phyloP scores from a whole-genome alignment of 2,113 vertebrate genomes.

The Pterocles burchelli region DNA sequence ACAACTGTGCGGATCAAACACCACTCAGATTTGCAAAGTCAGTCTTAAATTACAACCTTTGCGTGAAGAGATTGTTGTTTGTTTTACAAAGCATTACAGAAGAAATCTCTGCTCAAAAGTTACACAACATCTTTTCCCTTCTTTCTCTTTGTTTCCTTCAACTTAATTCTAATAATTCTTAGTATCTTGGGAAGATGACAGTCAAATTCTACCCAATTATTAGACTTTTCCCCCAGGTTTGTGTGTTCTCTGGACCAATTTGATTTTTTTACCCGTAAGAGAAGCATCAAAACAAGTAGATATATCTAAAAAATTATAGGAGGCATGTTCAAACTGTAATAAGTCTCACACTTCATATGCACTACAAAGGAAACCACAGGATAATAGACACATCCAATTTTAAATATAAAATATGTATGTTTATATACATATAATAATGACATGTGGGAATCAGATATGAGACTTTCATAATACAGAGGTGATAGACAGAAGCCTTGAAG shows the following conservation, averaged over 20 bases:
- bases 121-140: background rate
- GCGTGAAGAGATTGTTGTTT: background rate
- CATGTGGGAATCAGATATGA: slow-evolving; percentile 28
- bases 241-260: background rate
- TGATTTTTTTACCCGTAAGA: slow-evolving; percentile 25
- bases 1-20: background rate
- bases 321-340: slow-evolving; percentile 31
- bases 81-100: background rate
- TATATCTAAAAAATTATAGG: background rate
- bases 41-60: background rate
- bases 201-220: background rate
- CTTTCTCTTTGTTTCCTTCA: background rate
- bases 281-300: slow-evolving; percentile 2
- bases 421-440: slow-evolving; percentile 41
- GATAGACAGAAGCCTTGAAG: slow-evolving; percentile 15
- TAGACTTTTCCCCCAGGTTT: background rate
- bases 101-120: background rate
- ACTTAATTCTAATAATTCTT: background rate
- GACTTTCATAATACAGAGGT: background rate
- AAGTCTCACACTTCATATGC: slow-evolving; percentile 54
- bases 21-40: background rate
- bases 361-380: slow-evolving; percentile 62
- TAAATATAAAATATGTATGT: slow-evolving; percentile 39
- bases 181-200: slow-evolving; percentile 1
- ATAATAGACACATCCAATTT: slow-evolving; percentile 36